phyloP scores from a whole-genome alignment of 1,140 invertebrate genomes.

The Schlechtendalia chinensis region DNA sequence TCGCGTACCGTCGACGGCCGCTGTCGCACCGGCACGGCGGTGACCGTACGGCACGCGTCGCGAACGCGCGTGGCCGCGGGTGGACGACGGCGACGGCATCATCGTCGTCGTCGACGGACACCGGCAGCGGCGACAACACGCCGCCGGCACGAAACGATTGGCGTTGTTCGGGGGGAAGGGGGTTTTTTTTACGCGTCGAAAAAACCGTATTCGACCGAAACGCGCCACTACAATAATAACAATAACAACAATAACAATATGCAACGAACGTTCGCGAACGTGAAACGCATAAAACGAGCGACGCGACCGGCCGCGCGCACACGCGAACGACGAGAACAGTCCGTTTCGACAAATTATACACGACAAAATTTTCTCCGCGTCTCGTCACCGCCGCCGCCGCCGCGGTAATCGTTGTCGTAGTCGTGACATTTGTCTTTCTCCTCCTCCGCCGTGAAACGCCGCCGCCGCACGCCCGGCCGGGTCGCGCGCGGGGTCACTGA shows the following conservation, averaged over 20 bases:
- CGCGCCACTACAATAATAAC: not conserved
- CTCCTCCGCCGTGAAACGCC: not conserved
- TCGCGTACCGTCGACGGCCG: no score
- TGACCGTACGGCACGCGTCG: not conserved
- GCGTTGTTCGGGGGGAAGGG: no score
- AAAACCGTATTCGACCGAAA: not conserved
- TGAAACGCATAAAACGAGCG: no score
- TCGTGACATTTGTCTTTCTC: conserved; percentile 22
- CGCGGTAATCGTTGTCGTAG: not conserved
- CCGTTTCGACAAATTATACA: not conserved
- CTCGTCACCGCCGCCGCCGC: not conserved
- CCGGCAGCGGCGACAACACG: no score
- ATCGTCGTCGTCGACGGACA: not conserved
- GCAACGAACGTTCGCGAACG: no score
- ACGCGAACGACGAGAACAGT: no score
- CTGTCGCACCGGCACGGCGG: not conserved
- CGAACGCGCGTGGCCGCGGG: not conserved
- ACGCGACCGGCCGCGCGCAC: not conserved
- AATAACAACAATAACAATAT: no score
- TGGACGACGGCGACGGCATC: not conserved
- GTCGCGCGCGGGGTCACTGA: conserved; percentile 3
- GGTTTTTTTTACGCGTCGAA: no score
- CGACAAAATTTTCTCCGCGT: conserved; percentile 23
- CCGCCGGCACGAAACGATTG: no score
- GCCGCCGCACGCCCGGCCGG: not conserved